Evolutionary conservation across 2,113 vertebrate genomes (phyloP), one percentile per base, ranked within the genome.

Genomic region (Colistium nudipinnis): DNA sequence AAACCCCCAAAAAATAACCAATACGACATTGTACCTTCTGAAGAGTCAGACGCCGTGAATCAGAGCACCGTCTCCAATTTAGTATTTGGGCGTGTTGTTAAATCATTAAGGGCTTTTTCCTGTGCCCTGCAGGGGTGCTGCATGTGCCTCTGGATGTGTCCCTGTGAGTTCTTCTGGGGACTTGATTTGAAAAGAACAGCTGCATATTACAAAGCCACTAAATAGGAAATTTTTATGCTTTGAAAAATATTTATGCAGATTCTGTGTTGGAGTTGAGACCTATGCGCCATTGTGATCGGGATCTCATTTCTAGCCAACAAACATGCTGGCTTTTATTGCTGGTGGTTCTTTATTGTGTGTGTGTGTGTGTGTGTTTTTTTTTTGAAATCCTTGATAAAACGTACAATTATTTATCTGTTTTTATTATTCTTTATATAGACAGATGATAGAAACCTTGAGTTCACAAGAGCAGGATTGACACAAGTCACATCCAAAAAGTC

Each of bases 1-100:
- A 82, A 44, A 62, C 47, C 7, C 48, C 7, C 44, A 65, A 60
- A 63, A 75, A 68, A 51, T 25, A 48, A 25, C 20, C 19, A 48
- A 24, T 20, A 10, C n/a, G n/a, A n/a, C n/a, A n/a, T n/a, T n/a
- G n/a, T n/a, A 10, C 19, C 25, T 63, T 70, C 31, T 49, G 51
- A 67, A 74, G 59, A 74, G 69, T 57, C 57, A 53, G 6, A 8
- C 11, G n/a, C 6, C 36, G 24, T 74, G 70, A 81, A 76, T 63
- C 53, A 63, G 36, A 30, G 56, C 35, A n/a, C 67, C 70, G 62
- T 72, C 14, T 57, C 41, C 49, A 65, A 52, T 72, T 81, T 59
- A 43, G 57, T 80, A 44, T 28, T 20, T 12, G 20, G 24, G 11
- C 43, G 62, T 4, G 10, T 17, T 47, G n/a, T 71, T 57, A 24